These are phyloP conservation scores for Anthopleura sola DNA, from an alignment of 64 coral and sea anemone species.

Conservation along the genomic window DNA sequence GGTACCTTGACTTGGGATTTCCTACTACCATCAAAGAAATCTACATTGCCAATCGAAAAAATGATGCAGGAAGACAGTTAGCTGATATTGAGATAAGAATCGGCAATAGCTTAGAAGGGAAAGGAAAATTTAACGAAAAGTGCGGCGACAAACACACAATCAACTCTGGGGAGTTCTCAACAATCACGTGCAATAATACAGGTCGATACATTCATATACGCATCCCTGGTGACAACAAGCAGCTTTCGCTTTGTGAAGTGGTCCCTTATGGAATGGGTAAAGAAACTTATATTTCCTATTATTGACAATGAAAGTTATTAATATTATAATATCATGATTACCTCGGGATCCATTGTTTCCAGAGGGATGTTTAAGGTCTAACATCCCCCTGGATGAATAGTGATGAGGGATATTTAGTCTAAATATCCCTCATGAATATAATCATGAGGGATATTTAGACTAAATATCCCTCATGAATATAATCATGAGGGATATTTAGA, in stretches of 20 bases:
- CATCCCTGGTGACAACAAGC: conserved; percentile 41
- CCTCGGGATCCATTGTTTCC: too few species aligned
- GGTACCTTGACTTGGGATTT: conserved; percentile 72
- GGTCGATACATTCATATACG: conserved; percentile 74
- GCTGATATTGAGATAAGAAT: conserved; percentile 82
- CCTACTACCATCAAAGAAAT: conserved; percentile 67
- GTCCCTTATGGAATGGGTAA: conserved; percentile 91
- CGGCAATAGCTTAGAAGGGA: conserved; percentile 61
- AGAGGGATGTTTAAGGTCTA: too few species aligned
- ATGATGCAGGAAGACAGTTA: conserved; percentile 40
- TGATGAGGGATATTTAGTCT: too few species aligned
- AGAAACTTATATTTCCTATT: neutral
- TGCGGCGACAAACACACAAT: conserved; percentile 84
- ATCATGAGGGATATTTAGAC: too few species aligned
- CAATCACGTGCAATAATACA: conserved; percentile 68
- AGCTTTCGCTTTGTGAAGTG: conserved; percentile 74
- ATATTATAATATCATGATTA: too few species aligned
- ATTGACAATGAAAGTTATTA: neutral
- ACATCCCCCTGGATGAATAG: too few species aligned
- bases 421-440: too few species aligned
- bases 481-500: too few species aligned
- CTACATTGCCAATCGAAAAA: conserved; percentile 57
- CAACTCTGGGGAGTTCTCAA: conserved; percentile 67
- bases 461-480: too few species aligned
- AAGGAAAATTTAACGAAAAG: conserved; percentile 62